Evolutionary conservation across 2,113 vertebrate species (phyloP).

Genomic region (Muscicapa adusta): DNA sequence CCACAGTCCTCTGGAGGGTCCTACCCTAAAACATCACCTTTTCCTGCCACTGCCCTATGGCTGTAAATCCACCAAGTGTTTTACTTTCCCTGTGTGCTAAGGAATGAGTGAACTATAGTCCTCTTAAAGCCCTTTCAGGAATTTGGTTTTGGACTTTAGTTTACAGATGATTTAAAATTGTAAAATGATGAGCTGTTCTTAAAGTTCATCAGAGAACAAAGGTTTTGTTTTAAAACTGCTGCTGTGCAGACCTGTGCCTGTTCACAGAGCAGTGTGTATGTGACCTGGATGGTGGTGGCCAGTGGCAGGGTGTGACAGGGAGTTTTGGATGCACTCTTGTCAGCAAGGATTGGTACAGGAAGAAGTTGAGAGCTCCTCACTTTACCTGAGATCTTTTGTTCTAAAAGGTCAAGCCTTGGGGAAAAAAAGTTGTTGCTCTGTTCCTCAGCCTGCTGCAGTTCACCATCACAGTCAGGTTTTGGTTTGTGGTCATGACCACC

Average conservation of each 20-base stretch:
- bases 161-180: neutral
- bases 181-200: neutral
- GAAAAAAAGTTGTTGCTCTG: neutral
- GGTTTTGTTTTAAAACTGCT: neutral
- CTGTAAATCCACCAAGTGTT: neutral
- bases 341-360: neutral
- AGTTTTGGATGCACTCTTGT: neutral
- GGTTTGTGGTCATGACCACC: neutral
- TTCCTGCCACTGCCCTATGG: accelerated
- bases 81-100: neutral
- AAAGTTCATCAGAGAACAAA: neutral
- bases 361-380: neutral
- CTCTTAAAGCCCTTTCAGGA: neutral
- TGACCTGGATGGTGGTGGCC: neutral
- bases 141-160: neutral
- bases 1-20: neutral
- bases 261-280: neutral
- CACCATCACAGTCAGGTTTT: neutral
- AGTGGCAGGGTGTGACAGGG: neutral
- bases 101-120: neutral
- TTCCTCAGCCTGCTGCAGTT: neutral
- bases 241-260: neutral
- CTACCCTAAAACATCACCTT: neutral
- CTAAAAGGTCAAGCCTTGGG: neutral
- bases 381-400: neutral